Conservation (phyloP, 2,113 vertebrate species). For the Genyomyrus donnyi region DNA sequence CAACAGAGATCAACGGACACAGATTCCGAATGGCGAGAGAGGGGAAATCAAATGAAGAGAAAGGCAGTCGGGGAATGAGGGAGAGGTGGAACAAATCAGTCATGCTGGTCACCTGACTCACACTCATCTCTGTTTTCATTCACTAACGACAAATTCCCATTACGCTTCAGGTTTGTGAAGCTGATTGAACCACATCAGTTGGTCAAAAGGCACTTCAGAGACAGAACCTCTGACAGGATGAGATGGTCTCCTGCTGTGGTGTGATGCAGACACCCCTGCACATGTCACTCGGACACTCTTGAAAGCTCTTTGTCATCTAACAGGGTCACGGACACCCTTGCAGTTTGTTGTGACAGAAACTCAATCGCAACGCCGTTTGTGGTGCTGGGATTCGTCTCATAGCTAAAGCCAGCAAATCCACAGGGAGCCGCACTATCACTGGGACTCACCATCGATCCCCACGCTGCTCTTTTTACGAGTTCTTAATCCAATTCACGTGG, state of each 20-base stretch:
- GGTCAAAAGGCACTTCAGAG: neutral
- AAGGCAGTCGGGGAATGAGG: neutral
- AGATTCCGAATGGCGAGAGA: neutral
- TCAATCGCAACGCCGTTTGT: neutral
- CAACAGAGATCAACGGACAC: neutral
- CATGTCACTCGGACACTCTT: neutral
- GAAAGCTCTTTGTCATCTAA: neutral
- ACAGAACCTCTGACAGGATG: neutral
- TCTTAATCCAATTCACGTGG: constrained; percentile 4
- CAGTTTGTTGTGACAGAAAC: neutral
- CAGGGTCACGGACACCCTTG: neutral
- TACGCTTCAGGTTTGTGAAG: neutral
- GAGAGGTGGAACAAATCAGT: neutral
- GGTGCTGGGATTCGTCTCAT: neutral
- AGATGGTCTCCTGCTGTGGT: neutral
- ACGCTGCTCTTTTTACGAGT: neutral
- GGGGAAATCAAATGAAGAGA: neutral
- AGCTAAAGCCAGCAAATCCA: neutral
- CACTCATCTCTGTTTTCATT: neutral
- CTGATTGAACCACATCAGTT: neutral
- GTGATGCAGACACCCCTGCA: neutral
- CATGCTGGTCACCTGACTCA: neutral
- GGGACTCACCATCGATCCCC: neutral
- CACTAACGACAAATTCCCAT: neutral
- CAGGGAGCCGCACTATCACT: neutral